Evolutionary conservation across 2,797 vertebrate genomes (phyloP).

Genomic region (Smutsia gigantea): DNA sequence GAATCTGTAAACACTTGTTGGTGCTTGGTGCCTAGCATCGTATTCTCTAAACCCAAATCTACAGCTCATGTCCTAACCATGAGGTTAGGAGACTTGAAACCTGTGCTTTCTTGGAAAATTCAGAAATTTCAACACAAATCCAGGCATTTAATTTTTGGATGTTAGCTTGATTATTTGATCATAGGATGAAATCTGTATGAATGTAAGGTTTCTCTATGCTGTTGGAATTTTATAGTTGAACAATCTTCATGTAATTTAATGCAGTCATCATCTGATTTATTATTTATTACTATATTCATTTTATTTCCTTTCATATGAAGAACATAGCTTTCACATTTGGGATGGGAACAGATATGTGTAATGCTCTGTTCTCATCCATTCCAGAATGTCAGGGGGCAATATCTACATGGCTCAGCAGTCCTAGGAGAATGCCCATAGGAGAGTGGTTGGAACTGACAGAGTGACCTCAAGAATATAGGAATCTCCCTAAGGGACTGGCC

Average conservation of each 20-base stretch:
- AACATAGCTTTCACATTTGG: background rate
- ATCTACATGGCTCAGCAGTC: background rate
- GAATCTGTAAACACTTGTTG: background rate
- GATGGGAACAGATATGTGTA: background rate
- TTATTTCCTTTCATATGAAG: background rate
- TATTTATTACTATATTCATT: constrained; percentile 10
- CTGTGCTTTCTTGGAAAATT: background rate
- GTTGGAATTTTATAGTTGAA: background rate
- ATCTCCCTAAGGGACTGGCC: background rate
- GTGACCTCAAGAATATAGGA: background rate
- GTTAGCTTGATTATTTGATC: background rate
- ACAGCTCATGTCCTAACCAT: background rate
- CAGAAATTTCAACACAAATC: background rate
- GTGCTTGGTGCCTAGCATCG: background rate
- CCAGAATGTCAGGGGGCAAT: background rate
- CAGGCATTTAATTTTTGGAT: background rate
- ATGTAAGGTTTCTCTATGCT: background rate
- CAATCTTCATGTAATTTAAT: background rate
- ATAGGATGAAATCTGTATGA: background rate
- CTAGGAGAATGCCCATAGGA: background rate
- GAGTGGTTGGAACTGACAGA: background rate
- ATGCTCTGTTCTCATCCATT: background rate
- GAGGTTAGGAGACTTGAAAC: background rate
- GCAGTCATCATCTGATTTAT: background rate
- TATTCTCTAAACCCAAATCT: background rate